Conservation (phyloP, 2,113 vertebrate genomes). For the Sterrhoptilus dennistouni region DNA sequence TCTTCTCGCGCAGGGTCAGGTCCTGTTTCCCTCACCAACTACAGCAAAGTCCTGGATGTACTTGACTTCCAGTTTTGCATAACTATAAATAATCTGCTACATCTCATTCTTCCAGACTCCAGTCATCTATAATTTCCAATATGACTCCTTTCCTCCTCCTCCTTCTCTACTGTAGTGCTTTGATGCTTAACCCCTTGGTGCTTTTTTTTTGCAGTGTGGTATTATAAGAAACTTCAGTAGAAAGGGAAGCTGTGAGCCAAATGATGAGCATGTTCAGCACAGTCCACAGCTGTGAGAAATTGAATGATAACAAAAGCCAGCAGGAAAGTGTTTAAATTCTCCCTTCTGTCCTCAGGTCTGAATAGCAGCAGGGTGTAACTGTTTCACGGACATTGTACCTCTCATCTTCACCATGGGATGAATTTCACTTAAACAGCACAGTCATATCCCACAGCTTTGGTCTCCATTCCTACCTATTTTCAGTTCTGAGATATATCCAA, state of each 20-base stretch:
- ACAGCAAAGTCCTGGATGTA: neutral
- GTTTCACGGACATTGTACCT: neutral
- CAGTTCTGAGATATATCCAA: neutral
- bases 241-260: slow-evolving; percentile 42
- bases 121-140: neutral
- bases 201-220: neutral
- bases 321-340: slow-evolving; percentile 51
- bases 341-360: slow-evolving; percentile 28
- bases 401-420: slow-evolving; percentile 22
- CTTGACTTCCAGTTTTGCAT: slow-evolving; percentile 15
- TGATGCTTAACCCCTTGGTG: neutral
- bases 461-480: slow-evolving; percentile 22
- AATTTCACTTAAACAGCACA: neutral
- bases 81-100: slow-evolving; percentile 35
- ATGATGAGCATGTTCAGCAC: neutral
- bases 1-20: neutral
- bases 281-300: neutral
- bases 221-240: neutral
- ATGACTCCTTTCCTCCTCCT: slow-evolving; percentile 1
- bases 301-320: slow-evolving; percentile 17
- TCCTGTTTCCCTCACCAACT: neutral
- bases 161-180: neutral
- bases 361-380: slow-evolving; percentile 39
- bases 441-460: neutral
- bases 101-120: neutral